Base-by-base conservation (phyloP, 2,797 vertebrate genomes). In the Lerista edwardsae region DNA sequence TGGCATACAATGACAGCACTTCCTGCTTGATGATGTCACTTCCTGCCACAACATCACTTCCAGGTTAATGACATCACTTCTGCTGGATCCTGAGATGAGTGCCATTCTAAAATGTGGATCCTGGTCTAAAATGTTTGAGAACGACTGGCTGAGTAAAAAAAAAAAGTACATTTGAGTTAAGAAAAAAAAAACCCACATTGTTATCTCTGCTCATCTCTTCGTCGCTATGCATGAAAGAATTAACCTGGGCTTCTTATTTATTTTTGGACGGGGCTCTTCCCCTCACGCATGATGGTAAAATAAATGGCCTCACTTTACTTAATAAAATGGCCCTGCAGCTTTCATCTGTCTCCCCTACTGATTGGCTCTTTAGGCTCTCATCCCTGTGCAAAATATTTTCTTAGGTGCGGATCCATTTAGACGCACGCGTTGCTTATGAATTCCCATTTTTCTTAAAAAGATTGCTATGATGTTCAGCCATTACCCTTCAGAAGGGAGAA, bases 251-350 rank as follows among this genome's bases (percentile, higher is more conserved):
- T 86, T 87, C 21, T 47, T 74, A 89, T 85, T 93, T 92, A 64
- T 86, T 91, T 44, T 87, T 88, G 92, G 80, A 84, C 85, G 77
- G 90, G 19, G 27, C 36, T 41, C 3, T 78, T 41, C 6, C 27
- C 39, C 61, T n/a, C 27, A 9, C 25, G 36, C 36, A 27, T 36
- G 19, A 86, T 83, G 80, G 55, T 69, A 87, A 75, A 87, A 91
- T 87, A 91, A 91, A 91, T 91, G 90, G 79, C 65, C 84, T 47
- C 29, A 72, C 90, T 91, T 92, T 90, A 80, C 86, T 91, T 91
- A 92, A 89, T 83, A 87, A 77, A 92, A 92, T 74, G 90, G 80
- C 86, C 27, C 90, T 85, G 82, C 90, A 87, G 83, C 86, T 91
- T 86, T 91, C 84, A 88, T 87, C 88, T 88, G 89, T 74, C 29